These are phyloP conservation scores for Phataginus tricuspis DNA, from an alignment of 2,797 vertebrate species.

Conservation along the genomic window DNA sequence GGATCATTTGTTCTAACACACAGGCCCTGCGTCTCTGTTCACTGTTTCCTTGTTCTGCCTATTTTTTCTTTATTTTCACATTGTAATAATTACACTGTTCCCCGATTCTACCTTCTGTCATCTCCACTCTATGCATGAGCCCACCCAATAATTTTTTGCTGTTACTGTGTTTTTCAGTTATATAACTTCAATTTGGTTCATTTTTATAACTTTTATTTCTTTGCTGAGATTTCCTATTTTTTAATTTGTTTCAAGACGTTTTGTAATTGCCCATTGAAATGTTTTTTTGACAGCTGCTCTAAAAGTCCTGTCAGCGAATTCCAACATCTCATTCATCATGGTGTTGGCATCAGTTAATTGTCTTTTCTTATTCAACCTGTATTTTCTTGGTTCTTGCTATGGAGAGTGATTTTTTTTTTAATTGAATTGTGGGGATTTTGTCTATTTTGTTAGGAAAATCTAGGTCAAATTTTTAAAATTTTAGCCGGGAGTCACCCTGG, in stretches of 20 bases:
- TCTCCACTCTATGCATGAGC: background rate
- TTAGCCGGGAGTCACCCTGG: background rate
- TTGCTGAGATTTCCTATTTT: background rate
- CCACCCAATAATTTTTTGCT: background rate
- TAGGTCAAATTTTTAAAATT: background rate
- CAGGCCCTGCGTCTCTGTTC: background rate
- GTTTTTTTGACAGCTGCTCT: background rate
- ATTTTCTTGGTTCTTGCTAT: background rate
- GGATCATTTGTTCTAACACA: background rate
- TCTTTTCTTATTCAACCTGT: background rate
- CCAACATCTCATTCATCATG: background rate
- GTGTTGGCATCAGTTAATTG: background rate
- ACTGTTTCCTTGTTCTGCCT: background rate
- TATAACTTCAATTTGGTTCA: background rate
- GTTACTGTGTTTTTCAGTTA: background rate
- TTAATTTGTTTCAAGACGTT: background rate
- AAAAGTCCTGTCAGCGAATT: background rate
- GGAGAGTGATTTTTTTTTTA: background rate
- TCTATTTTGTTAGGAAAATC: background rate
- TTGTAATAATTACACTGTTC: background rate
- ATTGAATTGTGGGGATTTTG: background rate
- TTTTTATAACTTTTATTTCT: background rate
- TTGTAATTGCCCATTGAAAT: background rate
- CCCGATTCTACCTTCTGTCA: background rate
- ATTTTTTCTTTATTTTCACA: background rate